Evolutionary conservation across 2,888 invertebrate genomes (phyloP).

Genomic region (Pseudeuparius sepicola): DNA sequence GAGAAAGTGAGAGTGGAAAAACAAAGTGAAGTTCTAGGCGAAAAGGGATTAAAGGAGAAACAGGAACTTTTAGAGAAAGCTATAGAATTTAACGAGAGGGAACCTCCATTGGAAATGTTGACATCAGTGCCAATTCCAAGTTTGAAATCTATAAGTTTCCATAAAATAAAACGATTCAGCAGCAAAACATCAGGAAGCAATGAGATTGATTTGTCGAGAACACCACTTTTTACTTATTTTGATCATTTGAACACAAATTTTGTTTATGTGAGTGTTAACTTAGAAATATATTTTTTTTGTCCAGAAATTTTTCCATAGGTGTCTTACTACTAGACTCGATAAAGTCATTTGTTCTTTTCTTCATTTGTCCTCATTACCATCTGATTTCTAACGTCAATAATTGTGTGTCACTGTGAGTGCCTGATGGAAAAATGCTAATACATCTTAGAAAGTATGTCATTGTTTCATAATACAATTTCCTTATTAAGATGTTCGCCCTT

Average conservation of each 20-base stretch:
- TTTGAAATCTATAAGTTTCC: slow-evolving; percentile 60
- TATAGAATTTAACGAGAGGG: slow-evolving; percentile 63
- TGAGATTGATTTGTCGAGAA: slow-evolving; percentile 47
- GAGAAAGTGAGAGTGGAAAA: slow-evolving; percentile 62
- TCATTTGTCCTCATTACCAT: too few relatives aligned
- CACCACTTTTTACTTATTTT: slow-evolving; percentile 67
- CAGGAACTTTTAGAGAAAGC: slow-evolving; percentile 54
- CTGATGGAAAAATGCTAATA: too few relatives aligned
- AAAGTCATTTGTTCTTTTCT: neutral
- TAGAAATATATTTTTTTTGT: neutral
- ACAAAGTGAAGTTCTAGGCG: slow-evolving; percentile 55
- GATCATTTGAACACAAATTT: slow-evolving; percentile 77
- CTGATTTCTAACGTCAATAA: too few relatives aligned
- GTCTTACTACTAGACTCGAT: neutral
- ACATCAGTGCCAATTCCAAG: slow-evolving; percentile 67
- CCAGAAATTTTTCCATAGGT: neutral
- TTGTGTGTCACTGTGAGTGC: too few relatives aligned
- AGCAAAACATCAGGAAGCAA: slow-evolving; percentile 39
- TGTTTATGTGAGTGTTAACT: slow-evolving; percentile 62
- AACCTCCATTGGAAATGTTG: slow-evolving; percentile 61
- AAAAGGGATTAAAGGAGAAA: slow-evolving; percentile 55
- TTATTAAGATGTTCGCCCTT: slow-evolving; percentile 56
- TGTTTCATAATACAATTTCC: too few relatives aligned
- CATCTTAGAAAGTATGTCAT: too few relatives aligned
- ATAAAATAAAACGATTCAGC: slow-evolving; percentile 42